Conservation (phyloP, 2,888 invertebrate genomes). For the Hydropsyche betteni region DNA sequence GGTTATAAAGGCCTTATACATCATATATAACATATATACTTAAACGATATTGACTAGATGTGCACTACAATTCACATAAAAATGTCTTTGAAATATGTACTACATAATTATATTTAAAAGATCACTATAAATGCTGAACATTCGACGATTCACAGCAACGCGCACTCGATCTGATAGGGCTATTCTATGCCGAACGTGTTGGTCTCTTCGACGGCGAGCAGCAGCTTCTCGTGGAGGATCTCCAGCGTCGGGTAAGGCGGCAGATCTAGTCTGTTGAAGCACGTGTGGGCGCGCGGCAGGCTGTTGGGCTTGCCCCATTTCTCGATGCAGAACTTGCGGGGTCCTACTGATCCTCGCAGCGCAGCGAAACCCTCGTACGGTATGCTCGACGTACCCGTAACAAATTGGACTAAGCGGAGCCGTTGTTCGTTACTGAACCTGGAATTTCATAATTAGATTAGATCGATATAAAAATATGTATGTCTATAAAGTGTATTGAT, state of each 20-base stretch:
- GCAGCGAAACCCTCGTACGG: conserved; percentile 98
- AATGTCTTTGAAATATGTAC: conserved; percentile 20
- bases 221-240: conserved; percentile 88
- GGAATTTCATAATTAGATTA: conserved; percentile 51
- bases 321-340: conserved; percentile 95
- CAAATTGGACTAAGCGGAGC: conserved; percentile 91
- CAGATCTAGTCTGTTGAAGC: conserved; percentile 96
- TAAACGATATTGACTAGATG: conserved; percentile 51
- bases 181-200: conserved; percentile 96
- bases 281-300: conserved; percentile 95
- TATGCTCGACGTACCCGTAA: conserved; percentile 97
- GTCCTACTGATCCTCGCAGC: conserved; percentile 93
- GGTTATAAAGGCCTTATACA: conserved; percentile 20
- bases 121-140: neutral
- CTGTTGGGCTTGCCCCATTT: conserved; percentile 97
- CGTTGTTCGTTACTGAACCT: conserved; percentile 95
- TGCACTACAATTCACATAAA: conserved; percentile 48
- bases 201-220: conserved; percentile 94
- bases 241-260: conserved; percentile 95
- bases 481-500: neutral
- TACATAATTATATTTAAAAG: neutral
- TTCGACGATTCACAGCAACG: neutral
- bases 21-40: conserved; percentile 38
- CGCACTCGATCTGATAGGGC: conserved; percentile 53
- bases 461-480: neutral